Percentiles rank a stretch among this genome's conserved stretches.
Conservation (phyloP, 2,888 invertebrate genomes). For the Napeogenes inachia region DNA sequence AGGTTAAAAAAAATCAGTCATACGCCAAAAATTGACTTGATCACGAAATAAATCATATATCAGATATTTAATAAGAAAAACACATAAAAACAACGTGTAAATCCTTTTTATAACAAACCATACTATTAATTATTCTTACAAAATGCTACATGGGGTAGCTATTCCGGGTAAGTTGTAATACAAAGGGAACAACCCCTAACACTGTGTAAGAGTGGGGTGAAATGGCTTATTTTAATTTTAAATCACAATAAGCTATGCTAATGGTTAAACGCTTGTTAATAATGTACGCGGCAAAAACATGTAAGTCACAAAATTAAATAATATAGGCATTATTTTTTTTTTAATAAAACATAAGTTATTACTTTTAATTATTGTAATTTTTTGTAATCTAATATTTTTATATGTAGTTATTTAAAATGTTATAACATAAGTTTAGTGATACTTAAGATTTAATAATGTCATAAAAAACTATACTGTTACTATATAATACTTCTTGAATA, state of each 20-base stretch:
- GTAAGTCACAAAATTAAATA: neutral
- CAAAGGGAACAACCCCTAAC: conserved; percentile 27
- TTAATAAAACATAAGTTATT: too few relatives aligned
- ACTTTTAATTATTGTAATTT: too few relatives aligned
- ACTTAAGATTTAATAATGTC: too few relatives aligned
- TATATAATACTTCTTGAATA: too few relatives aligned
- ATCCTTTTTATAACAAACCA: conserved; percentile 19
- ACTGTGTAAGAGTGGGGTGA: conserved; percentile 21
- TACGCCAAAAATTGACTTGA: too few relatives aligned
- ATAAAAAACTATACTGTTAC: too few relatives aligned
- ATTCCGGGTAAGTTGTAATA: conserved; percentile 30
- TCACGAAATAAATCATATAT: neutral
- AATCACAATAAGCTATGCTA: conserved; percentile 32
- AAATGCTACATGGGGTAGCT: conserved; percentile 21
- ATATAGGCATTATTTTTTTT: neutral
- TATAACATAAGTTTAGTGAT: too few relatives aligned
- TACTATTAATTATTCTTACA: conserved; percentile 29
- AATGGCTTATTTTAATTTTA: conserved; percentile 35
- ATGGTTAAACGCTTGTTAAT: conserved; percentile 27
- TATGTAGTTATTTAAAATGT: too few relatives aligned
- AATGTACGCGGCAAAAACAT: conserved; percentile 6
- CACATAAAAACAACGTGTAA: conserved; percentile 13
- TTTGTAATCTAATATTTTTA: too few relatives aligned
- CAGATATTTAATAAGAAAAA: neutral
- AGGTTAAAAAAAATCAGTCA: too few relatives aligned